Percentiles rank a stretch among this genome's conserved stretches.
phyloP scores from a whole-genome alignment of 1,140 invertebrate species.

The Bombus turneri region DNA sequence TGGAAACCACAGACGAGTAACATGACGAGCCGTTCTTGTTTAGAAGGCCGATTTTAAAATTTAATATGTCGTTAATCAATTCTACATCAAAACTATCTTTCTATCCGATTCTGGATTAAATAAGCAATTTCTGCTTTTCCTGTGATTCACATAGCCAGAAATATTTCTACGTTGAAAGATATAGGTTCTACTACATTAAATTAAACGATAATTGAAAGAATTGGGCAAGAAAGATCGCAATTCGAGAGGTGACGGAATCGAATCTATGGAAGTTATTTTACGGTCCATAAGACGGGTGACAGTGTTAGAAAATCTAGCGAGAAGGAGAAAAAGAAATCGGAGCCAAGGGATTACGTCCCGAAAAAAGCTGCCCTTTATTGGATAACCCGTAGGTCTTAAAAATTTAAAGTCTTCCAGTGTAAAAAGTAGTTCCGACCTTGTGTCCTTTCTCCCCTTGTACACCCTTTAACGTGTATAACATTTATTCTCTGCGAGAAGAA shows the following conservation, averaged over 20 bases:
- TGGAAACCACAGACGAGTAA: no score
- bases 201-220: not conserved
- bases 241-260: not conserved
- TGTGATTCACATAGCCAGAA: not conserved
- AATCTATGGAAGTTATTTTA: constrained; percentile 6
- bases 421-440: constrained; percentile 6
- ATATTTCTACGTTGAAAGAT: not conserved
- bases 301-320: not conserved
- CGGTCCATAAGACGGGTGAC: not conserved
- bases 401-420: constrained; percentile 13
- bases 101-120: not conserved
- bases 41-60: not conserved
- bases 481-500: not conserved
- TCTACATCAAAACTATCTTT: not conserved
- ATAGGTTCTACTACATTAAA: not conserved
- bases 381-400: constrained; percentile 10
- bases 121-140: no score
- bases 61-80: not conserved
- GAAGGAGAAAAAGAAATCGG: not conserved
- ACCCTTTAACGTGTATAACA: not conserved
- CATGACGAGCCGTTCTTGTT: no score
- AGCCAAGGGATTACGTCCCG: constrained; percentile 14
- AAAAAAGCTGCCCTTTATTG: constrained; percentile 31
- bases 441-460: not conserved
- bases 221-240: not conserved